Conservation (phyloP, 2,797 vertebrate genomes). For the Myotis daubentonii region DNA sequence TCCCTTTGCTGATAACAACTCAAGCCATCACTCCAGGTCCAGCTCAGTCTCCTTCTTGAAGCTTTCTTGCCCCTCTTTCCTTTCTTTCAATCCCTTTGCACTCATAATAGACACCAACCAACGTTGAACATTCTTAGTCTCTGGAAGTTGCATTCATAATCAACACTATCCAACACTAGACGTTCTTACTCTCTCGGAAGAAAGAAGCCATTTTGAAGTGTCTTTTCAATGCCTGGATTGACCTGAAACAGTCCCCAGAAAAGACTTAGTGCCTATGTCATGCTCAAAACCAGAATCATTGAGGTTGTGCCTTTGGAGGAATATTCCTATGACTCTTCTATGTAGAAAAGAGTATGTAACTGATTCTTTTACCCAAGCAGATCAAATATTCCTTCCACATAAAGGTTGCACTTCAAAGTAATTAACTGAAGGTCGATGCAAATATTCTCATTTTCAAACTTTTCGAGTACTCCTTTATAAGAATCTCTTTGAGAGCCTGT, state of each 20-base stretch:
- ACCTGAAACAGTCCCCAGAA: background rate
- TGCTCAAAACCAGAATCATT: background rate
- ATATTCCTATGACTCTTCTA: background rate
- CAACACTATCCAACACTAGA: background rate
- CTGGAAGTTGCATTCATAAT: background rate
- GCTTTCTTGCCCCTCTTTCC: background rate
- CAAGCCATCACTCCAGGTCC: background rate
- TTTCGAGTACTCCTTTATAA: background rate
- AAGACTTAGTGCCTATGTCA: background rate
- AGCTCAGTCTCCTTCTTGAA: background rate
- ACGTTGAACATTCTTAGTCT: background rate
- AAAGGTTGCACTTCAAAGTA: background rate
- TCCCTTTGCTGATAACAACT: background rate
- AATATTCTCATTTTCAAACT: conserved; percentile 24
- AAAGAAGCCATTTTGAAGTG: background rate
- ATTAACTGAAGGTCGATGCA: background rate
- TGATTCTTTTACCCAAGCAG: background rate
- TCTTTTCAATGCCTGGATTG: background rate
- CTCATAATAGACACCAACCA: background rate
- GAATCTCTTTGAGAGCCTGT: background rate
- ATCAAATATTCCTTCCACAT: background rate
- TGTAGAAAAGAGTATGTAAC: background rate
- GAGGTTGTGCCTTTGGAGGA: background rate
- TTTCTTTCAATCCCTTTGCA: conserved; percentile 11
- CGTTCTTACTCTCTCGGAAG: background rate